Evolutionary conservation across 2,888 invertebrate genomes (phyloP).

Genomic region (Melanchra persicariae): DNA sequence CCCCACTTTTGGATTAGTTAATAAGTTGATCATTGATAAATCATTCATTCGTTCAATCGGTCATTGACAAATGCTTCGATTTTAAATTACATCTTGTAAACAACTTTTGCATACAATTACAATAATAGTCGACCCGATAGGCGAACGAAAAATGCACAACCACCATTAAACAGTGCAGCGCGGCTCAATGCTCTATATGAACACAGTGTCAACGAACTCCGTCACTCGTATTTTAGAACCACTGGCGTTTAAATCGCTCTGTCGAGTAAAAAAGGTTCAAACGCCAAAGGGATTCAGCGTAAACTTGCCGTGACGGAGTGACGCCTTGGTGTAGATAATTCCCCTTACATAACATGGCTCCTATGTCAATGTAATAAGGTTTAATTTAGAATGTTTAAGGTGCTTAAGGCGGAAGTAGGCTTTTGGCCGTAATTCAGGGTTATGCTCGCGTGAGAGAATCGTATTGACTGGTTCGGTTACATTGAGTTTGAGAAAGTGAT

Average conservation of each 20-base stretch:
- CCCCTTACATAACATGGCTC: neutral
- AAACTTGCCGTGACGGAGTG: constrained; percentile 37
- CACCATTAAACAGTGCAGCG: neutral
- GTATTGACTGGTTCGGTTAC: constrained; percentile 26
- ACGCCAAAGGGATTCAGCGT: constrained; percentile 24
- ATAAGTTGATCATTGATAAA: too few relatives aligned
- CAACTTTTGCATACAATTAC: neutral
- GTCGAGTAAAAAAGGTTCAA: constrained; percentile 34
- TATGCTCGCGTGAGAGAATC: constrained; percentile 32
- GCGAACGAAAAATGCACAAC: constrained; percentile 1
- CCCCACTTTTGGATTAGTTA: too few relatives aligned
- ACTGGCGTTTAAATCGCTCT: constrained; percentile 28
- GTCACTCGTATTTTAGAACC: constrained; percentile 13
- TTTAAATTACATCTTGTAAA: too few relatives aligned
- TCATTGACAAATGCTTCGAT: too few relatives aligned
- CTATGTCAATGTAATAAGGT: neutral
- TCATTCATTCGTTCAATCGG: too few relatives aligned
- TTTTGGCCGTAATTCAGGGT: constrained; percentile 22
- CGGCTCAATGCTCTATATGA: neutral
- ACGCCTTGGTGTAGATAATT: constrained; percentile 19
- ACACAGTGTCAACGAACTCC: constrained; percentile 36
- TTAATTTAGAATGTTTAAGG: neutral
- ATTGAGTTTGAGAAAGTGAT: constrained; percentile 16
- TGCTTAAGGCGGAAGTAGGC: constrained; percentile 17
- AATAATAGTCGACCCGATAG: neutral